A percentile compares a stretch with the other conserved stretches of the same genome.
Conservation (phyloP, 2,113 vertebrate species). For the Asarcornis scutulata region DNA sequence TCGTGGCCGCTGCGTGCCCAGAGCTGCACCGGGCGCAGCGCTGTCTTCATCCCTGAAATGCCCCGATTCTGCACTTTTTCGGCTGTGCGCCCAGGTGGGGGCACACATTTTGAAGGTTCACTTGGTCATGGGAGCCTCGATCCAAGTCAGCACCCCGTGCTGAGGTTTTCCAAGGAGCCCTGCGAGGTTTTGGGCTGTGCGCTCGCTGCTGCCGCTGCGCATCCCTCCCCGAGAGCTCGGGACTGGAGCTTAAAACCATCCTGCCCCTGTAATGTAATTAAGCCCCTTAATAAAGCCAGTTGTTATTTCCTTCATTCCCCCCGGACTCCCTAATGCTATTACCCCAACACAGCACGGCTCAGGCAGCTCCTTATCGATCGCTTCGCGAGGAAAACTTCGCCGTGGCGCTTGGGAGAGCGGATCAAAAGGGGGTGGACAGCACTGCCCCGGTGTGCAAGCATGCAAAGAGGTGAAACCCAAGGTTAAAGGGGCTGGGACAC, state of each 20-base stretch:
- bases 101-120: not conserved
- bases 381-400: not conserved
- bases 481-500: not conserved
- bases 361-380: slow-evolving; percentile 12
- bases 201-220: fast-evolving
- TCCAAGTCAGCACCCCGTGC: fast-evolving
- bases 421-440: not conserved
- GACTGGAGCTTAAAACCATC: not conserved
- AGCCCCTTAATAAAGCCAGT: slow-evolving; percentile 49
- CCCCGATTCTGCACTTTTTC: fast-evolving
- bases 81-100: fast-evolving
- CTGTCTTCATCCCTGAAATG: not conserved
- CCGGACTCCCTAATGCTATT: slow-evolving; percentile 15
- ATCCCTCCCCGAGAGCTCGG: not conserved
- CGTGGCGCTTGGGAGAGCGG: not conserved
- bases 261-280: slow-evolving; percentile 19
- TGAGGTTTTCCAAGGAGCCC: not conserved
- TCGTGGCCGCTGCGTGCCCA: not conserved
- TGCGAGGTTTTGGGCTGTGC: fast-evolving
- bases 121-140: fast-evolving
- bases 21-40: not conserved
- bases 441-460: not conserved
- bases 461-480: not conserved
- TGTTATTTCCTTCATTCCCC: slow-evolving; percentile 41
- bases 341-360: not conserved